These are phyloP conservation scores for Rhagium mordax DNA, from an alignment of 2,888 invertebrate genomes.

Conservation along the genomic window DNA sequence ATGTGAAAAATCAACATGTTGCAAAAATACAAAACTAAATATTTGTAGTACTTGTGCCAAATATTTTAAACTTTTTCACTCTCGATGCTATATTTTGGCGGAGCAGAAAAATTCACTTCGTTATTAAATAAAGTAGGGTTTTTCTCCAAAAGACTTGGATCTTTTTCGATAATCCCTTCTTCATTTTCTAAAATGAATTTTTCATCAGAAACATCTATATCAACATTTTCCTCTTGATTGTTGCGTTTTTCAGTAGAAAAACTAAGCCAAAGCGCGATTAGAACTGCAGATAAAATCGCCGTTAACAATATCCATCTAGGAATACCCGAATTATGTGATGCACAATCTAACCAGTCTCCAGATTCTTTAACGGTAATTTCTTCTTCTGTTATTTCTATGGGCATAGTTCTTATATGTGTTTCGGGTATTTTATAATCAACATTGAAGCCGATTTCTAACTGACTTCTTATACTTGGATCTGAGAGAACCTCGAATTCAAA, in stretches of 20 bases:
- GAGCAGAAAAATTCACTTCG: conserved; percentile 34
- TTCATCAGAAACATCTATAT: conserved; percentile 49
- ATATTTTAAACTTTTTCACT: conserved; percentile 55
- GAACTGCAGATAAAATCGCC: conserved; percentile 68
- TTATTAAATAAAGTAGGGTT: conserved; percentile 35
- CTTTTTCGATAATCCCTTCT: conserved; percentile 43
- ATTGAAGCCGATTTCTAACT: conserved; percentile 63
- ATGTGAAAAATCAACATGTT: no score
- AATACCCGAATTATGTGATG: conserved; percentile 71
- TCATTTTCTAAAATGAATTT: conserved; percentile 49
- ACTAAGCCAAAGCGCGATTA: conserved; percentile 71
- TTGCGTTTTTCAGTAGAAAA: conserved; percentile 62
- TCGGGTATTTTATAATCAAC: conserved; percentile 67
- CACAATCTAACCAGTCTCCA: conserved; percentile 67
- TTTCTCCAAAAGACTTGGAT: conserved; percentile 35
- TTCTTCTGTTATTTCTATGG: conserved; percentile 57
- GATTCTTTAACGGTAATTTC: conserved; percentile 43
- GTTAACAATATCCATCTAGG: conserved; percentile 69
- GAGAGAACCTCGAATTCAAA: conserved; percentile 63
- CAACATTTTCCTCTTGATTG: conserved; percentile 42
- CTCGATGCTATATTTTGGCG: conserved; percentile 57
- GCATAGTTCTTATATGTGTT: conserved; percentile 66
- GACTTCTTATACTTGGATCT: conserved; percentile 64
- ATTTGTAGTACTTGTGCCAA: not conserved
- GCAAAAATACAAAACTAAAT: conserved; percentile 6